A percentile compares a stretch with the other conserved stretches of the same genome.
Conservation (phyloP, 2,797 vertebrate genomes). For the Chiloscyllium punctatum region DNA sequence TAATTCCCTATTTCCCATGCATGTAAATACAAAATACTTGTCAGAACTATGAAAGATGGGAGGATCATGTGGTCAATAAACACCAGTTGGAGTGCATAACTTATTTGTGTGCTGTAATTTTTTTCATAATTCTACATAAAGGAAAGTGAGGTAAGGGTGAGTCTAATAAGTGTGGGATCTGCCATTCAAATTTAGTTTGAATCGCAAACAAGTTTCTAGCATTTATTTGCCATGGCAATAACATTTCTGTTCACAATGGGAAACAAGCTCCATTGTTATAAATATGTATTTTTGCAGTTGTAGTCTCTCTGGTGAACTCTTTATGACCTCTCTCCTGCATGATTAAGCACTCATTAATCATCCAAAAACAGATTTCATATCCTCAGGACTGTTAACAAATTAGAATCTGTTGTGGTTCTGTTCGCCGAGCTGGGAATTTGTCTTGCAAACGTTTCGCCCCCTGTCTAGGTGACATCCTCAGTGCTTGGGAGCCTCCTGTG, state of each 20-base stretch:
- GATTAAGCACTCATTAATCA: not conserved
- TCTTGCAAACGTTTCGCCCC: too few relatives aligned
- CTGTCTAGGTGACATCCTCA: too few relatives aligned
- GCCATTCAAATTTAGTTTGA: not conserved
- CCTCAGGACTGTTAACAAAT: constrained; percentile 3
- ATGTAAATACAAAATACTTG: not conserved
- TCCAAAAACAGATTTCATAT: not conserved
- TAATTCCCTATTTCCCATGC: not conserved
- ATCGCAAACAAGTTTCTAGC: not conserved
- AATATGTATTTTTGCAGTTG: not conserved
- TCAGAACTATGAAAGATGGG: not conserved
- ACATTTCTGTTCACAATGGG: not conserved
- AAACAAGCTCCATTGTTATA: constrained; percentile 22
- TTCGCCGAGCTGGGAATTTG: too few relatives aligned
- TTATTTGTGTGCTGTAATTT: not conserved
- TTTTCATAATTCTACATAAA: not conserved
- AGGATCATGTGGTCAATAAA: not conserved
- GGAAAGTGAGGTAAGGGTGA: too few relatives aligned
- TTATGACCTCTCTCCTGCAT: not conserved
- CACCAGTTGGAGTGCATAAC: not conserved
- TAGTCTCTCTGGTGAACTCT: not conserved
- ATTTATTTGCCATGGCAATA: not conserved
- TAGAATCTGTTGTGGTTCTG: too few relatives aligned
- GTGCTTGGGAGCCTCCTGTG: too few relatives aligned
- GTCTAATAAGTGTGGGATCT: not conserved